Percentiles rank a stretch among this genome's conserved stretches.
Conservation (phyloP, 2,113 vertebrate species). For the Propithecus coquereli region DNA sequence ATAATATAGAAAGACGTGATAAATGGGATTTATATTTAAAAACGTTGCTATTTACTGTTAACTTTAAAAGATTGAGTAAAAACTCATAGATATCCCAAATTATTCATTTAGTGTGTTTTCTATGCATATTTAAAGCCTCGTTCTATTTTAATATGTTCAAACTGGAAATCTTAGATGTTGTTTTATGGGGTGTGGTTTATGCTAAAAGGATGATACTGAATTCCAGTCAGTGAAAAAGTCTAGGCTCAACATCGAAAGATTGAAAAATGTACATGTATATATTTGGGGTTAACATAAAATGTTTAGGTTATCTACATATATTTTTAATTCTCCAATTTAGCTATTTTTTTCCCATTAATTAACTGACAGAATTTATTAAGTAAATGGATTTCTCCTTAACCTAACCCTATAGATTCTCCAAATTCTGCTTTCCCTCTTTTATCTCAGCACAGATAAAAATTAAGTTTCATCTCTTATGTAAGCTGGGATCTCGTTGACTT, state of each 20-base stretch:
- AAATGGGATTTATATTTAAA: conserved; percentile 15
- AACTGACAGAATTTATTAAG: neutral
- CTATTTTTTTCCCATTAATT: neutral
- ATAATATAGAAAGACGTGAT: conserved; percentile 26
- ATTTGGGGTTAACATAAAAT: neutral
- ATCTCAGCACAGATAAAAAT: neutral
- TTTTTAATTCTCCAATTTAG: neutral
- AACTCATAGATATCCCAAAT: conserved; percentile 5
- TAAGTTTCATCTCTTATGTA: neutral
- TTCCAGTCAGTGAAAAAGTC: neutral
- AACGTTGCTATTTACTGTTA: neutral
- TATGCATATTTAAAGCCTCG: neutral
- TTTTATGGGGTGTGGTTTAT: neutral
- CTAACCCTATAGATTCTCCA: neutral
- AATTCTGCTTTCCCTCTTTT: neutral
- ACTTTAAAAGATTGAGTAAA: neutral
- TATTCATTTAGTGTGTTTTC: neutral
- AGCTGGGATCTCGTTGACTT: neutral
- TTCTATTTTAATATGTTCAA: conserved; percentile 3
- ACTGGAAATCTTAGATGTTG: neutral
- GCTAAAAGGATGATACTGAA: neutral
- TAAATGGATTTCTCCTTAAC: neutral
- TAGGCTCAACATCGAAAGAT: neutral
- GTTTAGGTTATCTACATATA: neutral
- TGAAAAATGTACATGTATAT: neutral